phyloP scores from a whole-genome alignment of 2,888 invertebrate species.

The Hydriomena furcata region DNA sequence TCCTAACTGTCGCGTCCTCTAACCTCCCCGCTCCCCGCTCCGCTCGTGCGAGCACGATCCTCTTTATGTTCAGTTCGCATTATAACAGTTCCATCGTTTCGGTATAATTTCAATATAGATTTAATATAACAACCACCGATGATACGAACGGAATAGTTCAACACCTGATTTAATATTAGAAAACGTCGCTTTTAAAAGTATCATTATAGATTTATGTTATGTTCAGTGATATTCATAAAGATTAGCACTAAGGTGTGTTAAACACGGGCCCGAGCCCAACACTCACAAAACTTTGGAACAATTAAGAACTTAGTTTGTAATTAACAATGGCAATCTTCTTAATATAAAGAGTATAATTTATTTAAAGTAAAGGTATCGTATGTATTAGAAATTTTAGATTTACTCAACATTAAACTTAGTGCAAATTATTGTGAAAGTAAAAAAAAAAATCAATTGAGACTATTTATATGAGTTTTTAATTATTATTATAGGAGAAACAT shows the following conservation, averaged over 20 bases:
- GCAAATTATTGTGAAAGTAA: slow-evolving; percentile 79
- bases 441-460: slow-evolving; percentile 82
- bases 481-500: slow-evolving; percentile 82
- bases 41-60: background rate
- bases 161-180: slow-evolving; percentile 77
- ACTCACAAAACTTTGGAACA: slow-evolving; percentile 77
- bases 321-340: slow-evolving; percentile 79
- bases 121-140: slow-evolving; percentile 79
- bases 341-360: slow-evolving; percentile 82
- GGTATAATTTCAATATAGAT: slow-evolving; percentile 65
- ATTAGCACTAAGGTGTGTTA: slow-evolving; percentile 69
- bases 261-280: slow-evolving; percentile 61
- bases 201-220: slow-evolving; percentile 80
- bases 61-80: slow-evolving; percentile 47
- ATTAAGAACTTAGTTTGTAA: slow-evolving; percentile 83
- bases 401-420: slow-evolving; percentile 82
- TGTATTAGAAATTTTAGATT: slow-evolving; percentile 84
- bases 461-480: slow-evolving; percentile 83
- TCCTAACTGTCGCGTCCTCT: slow-evolving; percentile 39
- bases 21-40: slow-evolving; percentile 28
- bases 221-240: slow-evolving; percentile 80
- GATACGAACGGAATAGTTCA: slow-evolving; percentile 66
- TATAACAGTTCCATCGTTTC: slow-evolving; percentile 57
- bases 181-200: slow-evolving; percentile 81
- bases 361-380: slow-evolving; percentile 80